Evolutionary conservation across 2,113 vertebrate species (phyloP).

Genomic region (chimpanzee (Pan troglodytes)): NHGRI_mPanTro3-v2.1_pri NC_072415.2:88630001-88630500

Average conservation of each 20-base stretch:
- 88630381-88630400: too few species aligned
- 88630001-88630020: too few species aligned
- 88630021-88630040: too few species aligned
- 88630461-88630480: not conserved
- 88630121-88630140: too few species aligned
- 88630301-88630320: not conserved
- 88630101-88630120: too few species aligned
- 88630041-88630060: too few species aligned
- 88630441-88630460: not conserved
- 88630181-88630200: not conserved
- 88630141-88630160: not conserved
- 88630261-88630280: too few species aligned
- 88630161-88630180: not conserved
- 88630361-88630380: not conserved
- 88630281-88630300: not conserved
- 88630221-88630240: too few species aligned
- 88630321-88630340: not conserved
- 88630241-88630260: not conserved
- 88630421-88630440: fast-evolving
- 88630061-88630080: too few species aligned
- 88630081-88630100: too few species aligned
- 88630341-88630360: not conserved
- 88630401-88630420: fast-evolving
- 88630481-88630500: too few species aligned
- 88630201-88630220: not conserved